Conservation (phyloP, 2,888 invertebrate genomes). For the Erpobdella octoculata region DNA sequence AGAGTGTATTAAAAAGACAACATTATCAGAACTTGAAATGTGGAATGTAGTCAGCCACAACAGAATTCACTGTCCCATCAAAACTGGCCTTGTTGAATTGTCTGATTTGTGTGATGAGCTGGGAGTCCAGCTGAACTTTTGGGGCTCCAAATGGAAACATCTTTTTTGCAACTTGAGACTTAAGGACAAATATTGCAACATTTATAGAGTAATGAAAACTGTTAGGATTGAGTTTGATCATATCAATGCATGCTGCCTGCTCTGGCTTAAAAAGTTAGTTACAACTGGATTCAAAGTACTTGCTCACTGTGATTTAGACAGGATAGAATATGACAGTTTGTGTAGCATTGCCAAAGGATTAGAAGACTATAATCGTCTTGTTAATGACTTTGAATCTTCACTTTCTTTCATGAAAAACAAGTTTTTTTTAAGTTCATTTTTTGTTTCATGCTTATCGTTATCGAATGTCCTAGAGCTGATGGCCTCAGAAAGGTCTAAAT, state of each 20-base stretch:
- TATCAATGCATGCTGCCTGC: constrained; percentile 44
- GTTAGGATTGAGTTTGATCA: constrained; percentile 41
- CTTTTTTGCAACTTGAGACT: constrained; percentile 45
- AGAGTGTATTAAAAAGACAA: constrained; percentile 43
- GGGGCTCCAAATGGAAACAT: constrained; percentile 48
- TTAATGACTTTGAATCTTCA: constrained; percentile 36
- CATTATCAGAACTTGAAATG: constrained; percentile 43
- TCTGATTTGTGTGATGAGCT: constrained; percentile 50
- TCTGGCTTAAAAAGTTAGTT: constrained; percentile 47
- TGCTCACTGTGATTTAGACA: constrained; percentile 47
- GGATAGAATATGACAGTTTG: constrained; percentile 45
- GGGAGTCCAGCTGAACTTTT: constrained; percentile 47
- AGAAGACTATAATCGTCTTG: constrained; percentile 49
- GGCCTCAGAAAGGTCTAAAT: constrained; percentile 46
- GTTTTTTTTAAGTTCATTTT: not conserved
- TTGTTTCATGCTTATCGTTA: constrained; percentile 45
- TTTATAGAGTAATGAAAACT: constrained; percentile 43
- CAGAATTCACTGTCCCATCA: constrained; percentile 34
- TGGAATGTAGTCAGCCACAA: constrained; percentile 45
- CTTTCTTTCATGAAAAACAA: not conserved
- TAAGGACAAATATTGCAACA: constrained; percentile 26
- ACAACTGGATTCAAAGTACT: constrained; percentile 48
- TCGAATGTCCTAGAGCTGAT: constrained; percentile 46
- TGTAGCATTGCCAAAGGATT: constrained; percentile 50
- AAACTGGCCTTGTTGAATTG: constrained; percentile 46